These are phyloP conservation scores for Ptiloglossa arizonensis DNA, from an alignment of 1,140 invertebrate species.

Conservation along the genomic window DNA sequence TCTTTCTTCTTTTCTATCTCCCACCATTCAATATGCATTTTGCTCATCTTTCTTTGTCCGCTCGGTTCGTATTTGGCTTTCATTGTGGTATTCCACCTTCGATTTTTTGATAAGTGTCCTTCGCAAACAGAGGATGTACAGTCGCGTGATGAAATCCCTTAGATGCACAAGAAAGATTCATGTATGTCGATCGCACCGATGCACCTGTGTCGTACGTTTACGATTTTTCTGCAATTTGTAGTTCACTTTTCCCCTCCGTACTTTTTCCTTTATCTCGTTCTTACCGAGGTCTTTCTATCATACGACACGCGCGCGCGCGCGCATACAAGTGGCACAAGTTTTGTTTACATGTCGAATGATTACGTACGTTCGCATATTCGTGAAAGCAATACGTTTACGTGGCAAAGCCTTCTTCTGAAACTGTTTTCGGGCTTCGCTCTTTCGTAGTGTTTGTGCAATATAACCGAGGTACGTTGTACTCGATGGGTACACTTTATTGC, in stretches of 20 bases:
- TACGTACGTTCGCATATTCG: conserved; percentile 1
- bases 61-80: conserved; percentile 37
- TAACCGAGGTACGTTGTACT: neutral
- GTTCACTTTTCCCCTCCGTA: neutral
- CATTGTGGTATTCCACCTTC: conserved; percentile 22
- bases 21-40: conserved; percentile 36
- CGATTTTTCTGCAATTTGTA: neutral
- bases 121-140: conserved; percentile 40
- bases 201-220: conserved; percentile 13
- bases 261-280: conserved; percentile 11
- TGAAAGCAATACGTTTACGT: conserved; percentile 23
- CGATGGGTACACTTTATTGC: neutral
- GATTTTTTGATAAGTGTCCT: conserved; percentile 32
- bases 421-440: conserved; percentile 14
- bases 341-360: conserved; percentile 20
- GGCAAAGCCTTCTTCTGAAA: conserved; percentile 20
- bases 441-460: conserved; percentile 1
- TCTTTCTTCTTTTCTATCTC: neutral
- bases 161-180: neutral
- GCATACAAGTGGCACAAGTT: neutral
- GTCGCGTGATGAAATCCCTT: conserved; percentile 1
- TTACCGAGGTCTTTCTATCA: neutral
- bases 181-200: conserved; percentile 15
- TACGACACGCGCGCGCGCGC: neutral
- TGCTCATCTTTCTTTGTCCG: conserved; percentile 31